Evolutionary conservation across 2,797 vertebrate species (phyloP).

Genomic region (Valencia hispanica): DNA sequence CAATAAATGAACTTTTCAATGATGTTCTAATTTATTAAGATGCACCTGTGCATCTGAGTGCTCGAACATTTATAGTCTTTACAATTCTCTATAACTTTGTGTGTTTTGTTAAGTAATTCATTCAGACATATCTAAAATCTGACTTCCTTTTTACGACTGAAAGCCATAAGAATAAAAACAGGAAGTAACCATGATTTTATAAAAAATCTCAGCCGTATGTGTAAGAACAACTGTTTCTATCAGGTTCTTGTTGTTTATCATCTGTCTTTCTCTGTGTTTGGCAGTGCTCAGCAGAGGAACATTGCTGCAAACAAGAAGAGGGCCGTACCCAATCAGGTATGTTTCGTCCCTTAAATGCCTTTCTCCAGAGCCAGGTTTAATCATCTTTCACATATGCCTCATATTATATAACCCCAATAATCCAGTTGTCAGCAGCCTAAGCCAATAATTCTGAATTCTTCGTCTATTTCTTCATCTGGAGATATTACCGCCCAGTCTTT

Average conservation of each 20-base stretch:
- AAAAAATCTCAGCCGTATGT: not conserved
- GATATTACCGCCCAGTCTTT: slow-evolving; percentile 16
- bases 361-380: slow-evolving; percentile 48
- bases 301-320: slow-evolving; percentile 93
- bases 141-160: not conserved
- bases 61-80: slow-evolving; percentile 5
- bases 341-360: slow-evolving; percentile 23
- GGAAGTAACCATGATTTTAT: not conserved
- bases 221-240: slow-evolving; percentile 12
- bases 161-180: not conserved
- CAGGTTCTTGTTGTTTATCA: not conserved
- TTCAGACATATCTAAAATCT: slow-evolving; percentile 10
- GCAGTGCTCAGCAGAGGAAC: slow-evolving; percentile 94
- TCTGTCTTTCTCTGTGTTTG: slow-evolving; percentile 44
- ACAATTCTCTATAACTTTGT: not conserved
- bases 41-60: slow-evolving; percentile 8
- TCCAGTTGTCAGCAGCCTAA: slow-evolving; percentile 40
- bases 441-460: too few species aligned
- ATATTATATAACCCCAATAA: slow-evolving; percentile 46
- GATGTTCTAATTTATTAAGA: not conserved
- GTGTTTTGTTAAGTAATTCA: slow-evolving; percentile 12
- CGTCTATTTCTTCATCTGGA: slow-evolving; percentile 16
- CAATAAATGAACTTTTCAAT: not conserved
- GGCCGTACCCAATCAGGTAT: slow-evolving; percentile 95
- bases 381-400: slow-evolving; percentile 37